Conservation (phyloP, 2,113 vertebrate genomes). For the Ailuropoda melanoleuca region DNA sequence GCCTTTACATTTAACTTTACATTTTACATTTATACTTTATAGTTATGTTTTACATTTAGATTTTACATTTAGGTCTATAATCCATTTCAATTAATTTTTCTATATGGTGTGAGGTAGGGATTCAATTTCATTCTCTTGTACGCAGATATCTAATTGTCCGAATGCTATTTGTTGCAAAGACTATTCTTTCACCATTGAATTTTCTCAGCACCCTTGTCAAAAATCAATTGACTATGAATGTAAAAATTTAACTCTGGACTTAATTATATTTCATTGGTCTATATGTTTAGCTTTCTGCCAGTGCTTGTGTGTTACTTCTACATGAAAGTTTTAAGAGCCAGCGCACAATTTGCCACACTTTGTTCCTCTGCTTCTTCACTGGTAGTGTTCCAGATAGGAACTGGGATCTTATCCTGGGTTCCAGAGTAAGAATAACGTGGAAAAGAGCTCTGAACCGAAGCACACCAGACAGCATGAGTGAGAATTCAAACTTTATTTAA, state of each 20-base stretch:
- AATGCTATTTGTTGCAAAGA: neutral
- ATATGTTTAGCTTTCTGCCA: neutral
- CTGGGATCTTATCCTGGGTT: neutral
- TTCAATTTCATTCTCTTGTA: neutral
- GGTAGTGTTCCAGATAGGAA: neutral
- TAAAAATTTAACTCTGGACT: constrained; percentile 2
- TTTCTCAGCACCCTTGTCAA: neutral
- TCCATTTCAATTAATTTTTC: constrained; percentile 33
- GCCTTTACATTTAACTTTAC: neutral
- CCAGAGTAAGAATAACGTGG: neutral
- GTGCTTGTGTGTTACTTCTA: neutral
- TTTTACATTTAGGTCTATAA: neutral
- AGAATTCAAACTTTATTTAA: neutral
- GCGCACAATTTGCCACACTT: neutral
- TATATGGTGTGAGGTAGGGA: neutral
- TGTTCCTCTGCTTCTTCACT: neutral
- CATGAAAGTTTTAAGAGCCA: neutral
- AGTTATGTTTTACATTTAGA: neutral
- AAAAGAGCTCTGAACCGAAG: neutral
- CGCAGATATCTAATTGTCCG: neutral
- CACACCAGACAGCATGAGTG: neutral
- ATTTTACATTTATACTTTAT: constrained; percentile 2
- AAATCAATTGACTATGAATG: neutral
- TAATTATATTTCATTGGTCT: neutral
- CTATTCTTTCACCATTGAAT: neutral